Evolutionary conservation across 1,140 invertebrate species (phyloP).

Genomic region (Heliconius congener): DNA sequence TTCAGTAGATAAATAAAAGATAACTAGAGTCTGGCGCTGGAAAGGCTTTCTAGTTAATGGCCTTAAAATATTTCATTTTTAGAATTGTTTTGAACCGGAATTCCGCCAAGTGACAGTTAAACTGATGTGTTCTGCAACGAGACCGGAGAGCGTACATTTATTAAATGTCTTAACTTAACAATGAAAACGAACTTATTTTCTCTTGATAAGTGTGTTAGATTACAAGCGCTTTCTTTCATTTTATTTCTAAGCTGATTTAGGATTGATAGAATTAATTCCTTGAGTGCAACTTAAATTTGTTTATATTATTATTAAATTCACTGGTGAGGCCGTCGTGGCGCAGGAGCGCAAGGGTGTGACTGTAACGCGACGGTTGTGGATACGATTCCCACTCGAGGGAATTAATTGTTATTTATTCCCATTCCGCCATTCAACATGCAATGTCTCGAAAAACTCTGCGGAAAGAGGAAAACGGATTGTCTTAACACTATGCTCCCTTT

Average conservation of each 20-base stretch:
- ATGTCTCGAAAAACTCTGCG: too few relatives aligned
- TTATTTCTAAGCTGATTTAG: background rate
- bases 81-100: constrained; percentile 70
- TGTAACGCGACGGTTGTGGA: too few relatives aligned
- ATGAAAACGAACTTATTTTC: constrained; percentile 28
- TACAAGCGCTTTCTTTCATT: constrained; percentile 7
- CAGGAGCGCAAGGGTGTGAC: too few relatives aligned
- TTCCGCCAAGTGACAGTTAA: constrained; percentile 69
- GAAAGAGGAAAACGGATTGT: too few relatives aligned
- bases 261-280: background rate
- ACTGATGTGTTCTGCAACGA: constrained; percentile 38
- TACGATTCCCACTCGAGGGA: too few relatives aligned
- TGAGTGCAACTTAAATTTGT: background rate
- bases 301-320: background rate
- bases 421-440: too few relatives aligned
- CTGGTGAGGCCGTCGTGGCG: too few relatives aligned
- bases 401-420: too few relatives aligned
- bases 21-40: constrained; percentile 35
- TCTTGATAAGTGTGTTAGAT: constrained; percentile 36
- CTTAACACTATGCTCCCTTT: too few relatives aligned
- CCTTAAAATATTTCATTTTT: constrained; percentile 76
- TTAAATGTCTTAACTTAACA: constrained; percentile 38
- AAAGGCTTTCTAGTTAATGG: constrained; percentile 52
- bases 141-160: constrained; percentile 35
- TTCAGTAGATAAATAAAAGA: constrained; percentile 43